Evolutionary conservation across 2,888 invertebrate genomes (phyloP).

Genomic region (Steinernema carpocapsae): DNA sequence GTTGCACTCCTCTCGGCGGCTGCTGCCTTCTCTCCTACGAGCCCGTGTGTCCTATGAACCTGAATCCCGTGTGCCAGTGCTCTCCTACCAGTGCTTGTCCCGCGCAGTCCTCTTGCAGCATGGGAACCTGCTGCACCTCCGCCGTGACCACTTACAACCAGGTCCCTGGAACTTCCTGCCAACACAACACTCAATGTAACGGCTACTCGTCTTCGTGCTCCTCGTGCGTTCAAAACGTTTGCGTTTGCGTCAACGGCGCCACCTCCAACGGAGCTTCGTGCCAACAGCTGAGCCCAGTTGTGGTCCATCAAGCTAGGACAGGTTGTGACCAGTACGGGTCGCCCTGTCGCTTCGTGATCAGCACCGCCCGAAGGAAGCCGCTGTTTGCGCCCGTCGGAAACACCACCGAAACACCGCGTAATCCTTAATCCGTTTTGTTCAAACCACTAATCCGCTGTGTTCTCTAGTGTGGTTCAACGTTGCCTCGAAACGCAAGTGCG

Average conservation of each 20-base stretch:
- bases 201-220: conserved; percentile 57
- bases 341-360: conserved; percentile 52
- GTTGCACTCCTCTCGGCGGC: conserved; percentile 57
- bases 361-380: conserved; percentile 61
- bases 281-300: conserved; percentile 49
- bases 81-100: conserved; percentile 65
- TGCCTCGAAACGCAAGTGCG: conserved; percentile 54
- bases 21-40: conserved; percentile 65
- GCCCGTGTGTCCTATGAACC: conserved; percentile 53
- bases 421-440: conserved; percentile 13
- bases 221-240: conserved; percentile 55
- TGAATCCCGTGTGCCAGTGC: conserved; percentile 67
- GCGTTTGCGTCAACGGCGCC: conserved; percentile 56
- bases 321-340: conserved; percentile 66
- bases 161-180: conserved; percentile 59
- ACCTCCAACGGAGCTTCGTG: conserved; percentile 59
- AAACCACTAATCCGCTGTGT: too few relatives aligned
- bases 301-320: conserved; percentile 55
- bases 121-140: conserved; percentile 65
- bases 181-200: conserved; percentile 59
- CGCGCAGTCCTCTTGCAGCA: conserved; percentile 57
- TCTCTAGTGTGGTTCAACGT: conserved; percentile 66
- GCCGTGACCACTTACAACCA: conserved; percentile 38
- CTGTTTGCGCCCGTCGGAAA: conserved; percentile 62
- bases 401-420: conserved; percentile 53